Evolutionary conservation across 2,113 vertebrate genomes (phyloP).

Genomic region (Gopherus evgoodei): DNA sequence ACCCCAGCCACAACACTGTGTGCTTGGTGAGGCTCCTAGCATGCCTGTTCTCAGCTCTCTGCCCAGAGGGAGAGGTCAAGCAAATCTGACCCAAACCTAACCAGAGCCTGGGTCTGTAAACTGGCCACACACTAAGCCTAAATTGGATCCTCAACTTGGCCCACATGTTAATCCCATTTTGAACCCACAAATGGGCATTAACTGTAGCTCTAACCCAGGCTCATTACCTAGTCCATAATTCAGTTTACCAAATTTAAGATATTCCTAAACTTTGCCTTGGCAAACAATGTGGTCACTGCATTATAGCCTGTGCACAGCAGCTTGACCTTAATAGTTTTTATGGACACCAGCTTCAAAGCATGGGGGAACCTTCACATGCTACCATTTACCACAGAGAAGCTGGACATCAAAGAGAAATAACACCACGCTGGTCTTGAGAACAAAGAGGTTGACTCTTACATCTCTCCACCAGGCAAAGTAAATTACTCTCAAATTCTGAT

Average conservation of each 20-base stretch:
- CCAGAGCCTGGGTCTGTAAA: not conserved
- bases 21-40: no score
- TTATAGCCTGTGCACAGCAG: not conserved
- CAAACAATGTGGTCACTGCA: not conserved
- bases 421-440: fast-evolving
- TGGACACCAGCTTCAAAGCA: not conserved
- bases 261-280: not conserved
- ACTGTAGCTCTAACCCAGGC: not conserved
- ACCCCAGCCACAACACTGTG: no score
- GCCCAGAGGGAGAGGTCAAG: not conserved
- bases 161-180: fast-evolving
- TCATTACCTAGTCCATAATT: not conserved
- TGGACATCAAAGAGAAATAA: not conserved
- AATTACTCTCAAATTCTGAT: not conserved
- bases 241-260: not conserved
- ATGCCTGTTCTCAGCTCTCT: no score
- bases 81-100: not conserved
- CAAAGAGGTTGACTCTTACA: fast-evolving
- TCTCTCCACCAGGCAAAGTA: not conserved
- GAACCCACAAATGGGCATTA: not conserved
- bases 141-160: not conserved
- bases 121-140: not conserved
- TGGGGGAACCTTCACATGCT: not conserved
- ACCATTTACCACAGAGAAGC: not conserved
- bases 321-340: not conserved